phyloP scores from a whole-genome alignment of 2,113 vertebrate species.

The Dendropsophus ebraccatus region DNA sequence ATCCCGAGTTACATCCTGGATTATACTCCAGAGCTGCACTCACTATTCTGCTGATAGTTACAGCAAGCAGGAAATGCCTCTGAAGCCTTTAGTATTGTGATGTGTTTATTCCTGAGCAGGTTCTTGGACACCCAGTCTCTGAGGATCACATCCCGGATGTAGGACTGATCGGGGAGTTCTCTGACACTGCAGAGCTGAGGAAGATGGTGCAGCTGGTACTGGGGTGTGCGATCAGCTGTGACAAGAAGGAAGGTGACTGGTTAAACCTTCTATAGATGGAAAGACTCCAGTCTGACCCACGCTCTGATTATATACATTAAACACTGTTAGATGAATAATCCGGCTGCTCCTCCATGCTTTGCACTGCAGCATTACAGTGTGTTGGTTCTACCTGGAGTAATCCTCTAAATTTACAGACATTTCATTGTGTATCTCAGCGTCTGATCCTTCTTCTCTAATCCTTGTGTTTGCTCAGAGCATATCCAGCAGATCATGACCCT shows the following conservation, averaged over 20 bases:
- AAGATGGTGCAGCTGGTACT: slow-evolving; percentile 88
- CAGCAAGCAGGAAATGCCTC: too few relatives aligned
- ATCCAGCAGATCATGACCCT: slow-evolving; percentile 92
- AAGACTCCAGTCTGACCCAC: too few relatives aligned
- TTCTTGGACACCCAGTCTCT: slow-evolving; percentile 80
- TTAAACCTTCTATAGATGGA: too few relatives aligned
- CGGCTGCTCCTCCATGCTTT: too few relatives aligned
- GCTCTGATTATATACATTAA: too few relatives aligned
- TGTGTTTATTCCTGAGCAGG: slow-evolving; percentile 65
- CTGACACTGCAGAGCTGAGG: slow-evolving; percentile 80
- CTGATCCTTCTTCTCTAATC: not conserved
- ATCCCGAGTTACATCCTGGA: too few relatives aligned
- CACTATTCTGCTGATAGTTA: too few relatives aligned
- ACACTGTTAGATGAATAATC: too few relatives aligned
- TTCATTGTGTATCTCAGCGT: not conserved
- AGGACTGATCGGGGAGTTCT: slow-evolving; percentile 81
- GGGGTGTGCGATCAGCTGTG: slow-evolving; percentile 88
- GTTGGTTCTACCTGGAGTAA: too few relatives aligned
- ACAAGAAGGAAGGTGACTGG: slow-evolving; percentile 86
- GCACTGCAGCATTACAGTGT: too few relatives aligned
- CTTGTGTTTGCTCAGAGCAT: slow-evolving; percentile 74
- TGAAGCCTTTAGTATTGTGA: not conserved
- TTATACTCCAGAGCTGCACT: too few relatives aligned
- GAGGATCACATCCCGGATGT: slow-evolving; percentile 84
- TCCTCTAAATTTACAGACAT: too few relatives aligned